A percentile compares a stretch with the other conserved stretches of the same genome.
These are phyloP conservation scores for Gallirallus australis DNA, from an alignment of 2,797 vertebrate species.

Conservation along the genomic window DNA sequence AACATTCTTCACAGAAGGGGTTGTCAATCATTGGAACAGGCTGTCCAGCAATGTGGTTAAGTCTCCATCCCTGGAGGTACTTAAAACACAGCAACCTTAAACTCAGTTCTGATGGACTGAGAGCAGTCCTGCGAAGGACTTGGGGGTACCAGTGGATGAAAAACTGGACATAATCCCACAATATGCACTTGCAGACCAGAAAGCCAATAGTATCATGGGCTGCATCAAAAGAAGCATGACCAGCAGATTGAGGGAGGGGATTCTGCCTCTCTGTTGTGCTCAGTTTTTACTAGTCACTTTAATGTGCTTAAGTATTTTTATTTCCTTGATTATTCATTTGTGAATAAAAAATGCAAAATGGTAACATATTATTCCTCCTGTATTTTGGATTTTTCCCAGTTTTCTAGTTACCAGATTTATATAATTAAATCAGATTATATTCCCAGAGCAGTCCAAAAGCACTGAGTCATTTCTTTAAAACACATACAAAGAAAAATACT, in stretches of 20 bases:
- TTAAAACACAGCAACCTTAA: no score
- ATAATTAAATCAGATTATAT: background rate
- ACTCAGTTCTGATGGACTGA: background rate
- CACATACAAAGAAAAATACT: background rate
- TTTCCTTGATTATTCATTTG: background rate
- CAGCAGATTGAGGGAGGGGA: background rate
- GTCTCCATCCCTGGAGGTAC: no score
- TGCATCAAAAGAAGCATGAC: background rate
- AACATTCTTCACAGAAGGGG: no score
- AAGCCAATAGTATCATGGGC: background rate
- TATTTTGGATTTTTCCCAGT: background rate
- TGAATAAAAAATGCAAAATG: background rate
- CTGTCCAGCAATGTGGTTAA: no score
- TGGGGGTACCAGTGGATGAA: background rate
- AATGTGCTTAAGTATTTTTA: background rate
- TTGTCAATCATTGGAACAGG: no score
- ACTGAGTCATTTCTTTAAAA: background rate
- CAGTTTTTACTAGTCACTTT: background rate
- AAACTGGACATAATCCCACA: background rate
- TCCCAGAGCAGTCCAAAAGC: background rate
- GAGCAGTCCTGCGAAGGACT: background rate
- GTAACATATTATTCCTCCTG: background rate
- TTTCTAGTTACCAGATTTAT: background rate
- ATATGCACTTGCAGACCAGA: accelerated
- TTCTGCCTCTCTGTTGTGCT: background rate